Conservation (phyloP, 2,888 invertebrate genomes). For the Luperina nickerlii region DNA sequence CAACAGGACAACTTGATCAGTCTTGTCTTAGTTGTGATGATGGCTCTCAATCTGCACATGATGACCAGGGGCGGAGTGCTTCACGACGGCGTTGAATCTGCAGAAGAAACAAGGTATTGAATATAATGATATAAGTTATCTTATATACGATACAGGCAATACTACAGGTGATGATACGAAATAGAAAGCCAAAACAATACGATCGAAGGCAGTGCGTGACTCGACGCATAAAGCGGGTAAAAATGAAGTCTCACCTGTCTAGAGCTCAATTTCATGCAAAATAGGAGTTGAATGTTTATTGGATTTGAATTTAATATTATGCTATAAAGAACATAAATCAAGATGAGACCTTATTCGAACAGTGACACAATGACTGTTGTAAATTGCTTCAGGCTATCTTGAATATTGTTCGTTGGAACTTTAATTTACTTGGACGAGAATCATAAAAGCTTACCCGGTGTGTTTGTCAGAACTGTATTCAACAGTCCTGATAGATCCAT, state of each 20-base stretch:
- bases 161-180: conserved; percentile 28
- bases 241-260: conserved; percentile 34
- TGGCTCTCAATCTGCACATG: conserved; percentile 83
- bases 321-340: not conserved
- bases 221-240: conserved; percentile 41
- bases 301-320: conserved; percentile 2
- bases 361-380: not conserved
- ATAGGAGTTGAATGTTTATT: conserved; percentile 10
- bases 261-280: conserved; percentile 21
- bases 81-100: conserved; percentile 91
- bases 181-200: conserved; percentile 53
- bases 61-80: conserved; percentile 87
- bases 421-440: not conserved
- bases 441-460: conserved; percentile 82
- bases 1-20: conserved; percentile 63
- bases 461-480: conserved; percentile 91
- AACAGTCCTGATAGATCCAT: conserved; percentile 91
- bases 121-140: conserved; percentile 5
- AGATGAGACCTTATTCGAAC: not conserved
- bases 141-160: conserved; percentile 17
- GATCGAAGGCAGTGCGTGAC: conserved; percentile 56
- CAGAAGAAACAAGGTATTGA: conserved; percentile 52
- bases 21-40: conserved; percentile 79
- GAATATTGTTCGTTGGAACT: not conserved
- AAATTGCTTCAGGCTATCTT: not conserved